Conservation (phyloP, 1,140 invertebrate species). For the Lysiphlebus fabarum region DNA sequence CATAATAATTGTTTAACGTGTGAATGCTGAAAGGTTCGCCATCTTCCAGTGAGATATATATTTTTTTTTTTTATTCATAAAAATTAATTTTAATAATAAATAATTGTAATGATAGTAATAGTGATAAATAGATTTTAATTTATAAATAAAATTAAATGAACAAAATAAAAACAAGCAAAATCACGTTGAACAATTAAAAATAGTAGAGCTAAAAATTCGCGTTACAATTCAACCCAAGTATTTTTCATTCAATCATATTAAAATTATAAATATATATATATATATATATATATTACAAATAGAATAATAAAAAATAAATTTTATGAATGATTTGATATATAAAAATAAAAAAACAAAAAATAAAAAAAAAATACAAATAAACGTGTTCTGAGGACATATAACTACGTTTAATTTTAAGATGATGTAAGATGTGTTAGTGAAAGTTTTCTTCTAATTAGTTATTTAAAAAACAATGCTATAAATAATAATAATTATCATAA, state of each 20-base stretch:
- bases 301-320: conserved; percentile 2
- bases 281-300: not conserved
- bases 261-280: no score
- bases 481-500: conserved; percentile 53
- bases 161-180: no score
- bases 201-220: not conserved
- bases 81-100: no score
- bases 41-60: no score
- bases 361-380: conserved; percentile 16
- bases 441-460: conserved; percentile 55
- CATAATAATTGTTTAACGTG: no score
- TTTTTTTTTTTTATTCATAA: no score
- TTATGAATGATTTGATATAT: not conserved
- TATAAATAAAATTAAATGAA: no score
- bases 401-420: conserved; percentile 50
- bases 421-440: conserved; percentile 55
- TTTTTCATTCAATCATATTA: conserved; percentile 35
- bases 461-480: conserved; percentile 53
- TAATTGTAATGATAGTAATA: no score
- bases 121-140: no score
- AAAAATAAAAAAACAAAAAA: conserved; percentile 20
- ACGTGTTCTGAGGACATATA: conserved; percentile 49
- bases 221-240: conserved; percentile 32
- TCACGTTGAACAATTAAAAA: no score
- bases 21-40: no score